Evolutionary conservation across 2,113 vertebrate genomes (phyloP).

Genomic region (Conger conger): DNA sequence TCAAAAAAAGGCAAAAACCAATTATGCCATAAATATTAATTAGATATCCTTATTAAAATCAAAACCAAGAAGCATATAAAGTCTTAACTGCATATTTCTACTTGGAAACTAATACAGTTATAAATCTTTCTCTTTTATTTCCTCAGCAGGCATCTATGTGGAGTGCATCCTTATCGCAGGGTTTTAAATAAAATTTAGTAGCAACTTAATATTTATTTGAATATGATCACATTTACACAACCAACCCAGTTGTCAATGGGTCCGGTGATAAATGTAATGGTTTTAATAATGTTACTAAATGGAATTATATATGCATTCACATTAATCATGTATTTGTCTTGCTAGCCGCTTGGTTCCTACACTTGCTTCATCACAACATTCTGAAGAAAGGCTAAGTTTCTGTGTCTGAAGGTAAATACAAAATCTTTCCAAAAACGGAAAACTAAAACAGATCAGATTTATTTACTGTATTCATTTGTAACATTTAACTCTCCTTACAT

Average conservation of each 20-base stretch:
- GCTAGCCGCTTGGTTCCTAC: constrained; percentile 37
- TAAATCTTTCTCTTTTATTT: constrained; percentile 46
- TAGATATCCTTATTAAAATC: constrained; percentile 90
- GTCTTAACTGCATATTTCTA: constrained; percentile 41
- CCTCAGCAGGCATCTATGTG: constrained; percentile 49
- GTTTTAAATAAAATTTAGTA: constrained; percentile 40
- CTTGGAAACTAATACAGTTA: constrained; percentile 46
- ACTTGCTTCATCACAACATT: constrained; percentile 32
- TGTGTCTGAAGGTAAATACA: background rate
- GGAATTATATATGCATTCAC: constrained; percentile 60
- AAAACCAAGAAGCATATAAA: constrained; percentile 78
- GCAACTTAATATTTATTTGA: constrained; percentile 37
- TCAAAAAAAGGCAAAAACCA: constrained; percentile 86
- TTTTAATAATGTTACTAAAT: constrained; percentile 60
- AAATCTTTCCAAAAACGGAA: background rate
- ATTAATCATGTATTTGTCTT: constrained; percentile 56
- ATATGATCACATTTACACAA: constrained; percentile 49
- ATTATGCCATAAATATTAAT: constrained; percentile 98
- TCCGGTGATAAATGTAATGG: constrained; percentile 62
- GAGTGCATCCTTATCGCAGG: constrained; percentile 45
- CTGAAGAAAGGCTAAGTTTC: background rate
- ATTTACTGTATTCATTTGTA: background rate
- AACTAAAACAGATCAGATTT: background rate
- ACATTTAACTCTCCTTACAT: background rate
- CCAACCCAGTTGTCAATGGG: constrained; percentile 52